Conservation (phyloP, 2,113 vertebrate genomes). For the Heptranchias perlo region DNA sequence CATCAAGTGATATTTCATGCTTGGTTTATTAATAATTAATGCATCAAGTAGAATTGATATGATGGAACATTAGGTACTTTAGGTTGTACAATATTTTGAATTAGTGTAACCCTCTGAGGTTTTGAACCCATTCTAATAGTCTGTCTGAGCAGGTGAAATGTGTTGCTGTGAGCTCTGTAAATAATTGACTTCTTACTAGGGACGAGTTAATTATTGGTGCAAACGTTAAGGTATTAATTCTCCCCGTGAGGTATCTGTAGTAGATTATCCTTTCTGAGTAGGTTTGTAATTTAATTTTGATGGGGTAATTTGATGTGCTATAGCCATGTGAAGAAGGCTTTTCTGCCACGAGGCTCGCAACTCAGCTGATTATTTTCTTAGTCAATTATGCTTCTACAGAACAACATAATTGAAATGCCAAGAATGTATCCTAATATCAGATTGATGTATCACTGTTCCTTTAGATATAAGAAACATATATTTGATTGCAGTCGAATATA, state of each 20-base stretch:
- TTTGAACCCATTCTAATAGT: neutral
- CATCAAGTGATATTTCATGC: neutral
- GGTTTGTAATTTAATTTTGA: conserved; percentile 24
- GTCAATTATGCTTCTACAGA: conserved; percentile 8
- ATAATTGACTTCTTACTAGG: neutral
- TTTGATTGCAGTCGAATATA: neutral
- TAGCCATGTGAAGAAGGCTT: neutral
- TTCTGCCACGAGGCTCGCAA: neutral
- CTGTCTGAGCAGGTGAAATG: neutral
- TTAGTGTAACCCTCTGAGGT: neutral
- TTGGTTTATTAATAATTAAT: neutral
- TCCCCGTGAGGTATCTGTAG: neutral
- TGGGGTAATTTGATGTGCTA: conserved; percentile 11
- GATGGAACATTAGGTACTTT: neutral
- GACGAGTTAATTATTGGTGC: conserved; percentile 32
- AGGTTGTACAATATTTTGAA: neutral
- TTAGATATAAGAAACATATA: neutral
- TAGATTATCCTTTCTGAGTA: conserved; percentile 30
- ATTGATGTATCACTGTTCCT: neutral
- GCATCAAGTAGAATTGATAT: neutral
- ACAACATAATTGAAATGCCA: neutral
- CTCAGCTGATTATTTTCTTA: neutral
- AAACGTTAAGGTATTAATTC: conserved; percentile 31
- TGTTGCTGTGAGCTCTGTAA: neutral
- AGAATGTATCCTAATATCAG: neutral